Conservation (phyloP, 2,888 invertebrate species). For the Polyploca ridens region DNA sequence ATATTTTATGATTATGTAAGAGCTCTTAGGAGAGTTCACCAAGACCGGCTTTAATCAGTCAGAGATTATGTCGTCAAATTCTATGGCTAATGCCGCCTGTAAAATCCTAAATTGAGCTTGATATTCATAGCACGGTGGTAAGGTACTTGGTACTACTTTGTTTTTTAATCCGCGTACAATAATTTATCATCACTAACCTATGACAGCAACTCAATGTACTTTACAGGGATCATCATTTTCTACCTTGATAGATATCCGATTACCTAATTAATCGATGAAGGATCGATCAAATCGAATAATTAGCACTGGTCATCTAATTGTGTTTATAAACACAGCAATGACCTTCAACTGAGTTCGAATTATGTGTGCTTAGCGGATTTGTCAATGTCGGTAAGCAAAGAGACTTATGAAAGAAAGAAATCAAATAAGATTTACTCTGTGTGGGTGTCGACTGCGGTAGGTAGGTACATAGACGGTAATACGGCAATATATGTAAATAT, state of each 20-base stretch:
- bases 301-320: conserved; percentile 25
- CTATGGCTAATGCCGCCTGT: no score
- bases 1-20: no score
- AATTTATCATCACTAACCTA: no score
- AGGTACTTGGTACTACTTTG: no score
- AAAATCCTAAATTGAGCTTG: no score
- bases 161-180: no score
- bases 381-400: conserved; percentile 20
- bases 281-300: conserved; percentile 16
- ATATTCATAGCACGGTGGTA: no score
- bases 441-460: neutral
- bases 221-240: neutral
- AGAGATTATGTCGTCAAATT: no score
- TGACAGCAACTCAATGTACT: no score
- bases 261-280: conserved; percentile 11
- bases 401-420: conserved; percentile 28
- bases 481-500: conserved; percentile 22
- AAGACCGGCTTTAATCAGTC: no score
- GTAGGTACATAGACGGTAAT: conserved; percentile 1
- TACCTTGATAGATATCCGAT: neutral
- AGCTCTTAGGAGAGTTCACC: no score
- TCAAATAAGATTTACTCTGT: neutral
- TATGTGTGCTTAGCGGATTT: conserved; percentile 23
- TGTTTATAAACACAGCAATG: conserved; percentile 25
- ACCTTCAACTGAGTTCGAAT: conserved; percentile 20